Conservation (phyloP, 2,797 vertebrate species). For the Chloroceryle inda region DNA sequence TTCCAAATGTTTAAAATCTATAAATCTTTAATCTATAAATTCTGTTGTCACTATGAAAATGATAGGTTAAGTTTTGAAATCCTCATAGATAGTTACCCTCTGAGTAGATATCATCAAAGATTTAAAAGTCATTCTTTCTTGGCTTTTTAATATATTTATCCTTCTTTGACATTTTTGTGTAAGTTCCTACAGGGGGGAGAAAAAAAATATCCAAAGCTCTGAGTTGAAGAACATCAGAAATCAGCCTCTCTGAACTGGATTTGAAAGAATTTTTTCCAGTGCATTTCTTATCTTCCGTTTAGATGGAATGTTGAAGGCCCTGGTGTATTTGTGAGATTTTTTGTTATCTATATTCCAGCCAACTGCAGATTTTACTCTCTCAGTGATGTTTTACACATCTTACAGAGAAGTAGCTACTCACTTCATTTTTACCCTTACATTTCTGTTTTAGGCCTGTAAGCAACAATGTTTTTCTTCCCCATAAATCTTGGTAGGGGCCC, state of each 20-base stretch:
- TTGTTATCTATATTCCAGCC: not conserved
- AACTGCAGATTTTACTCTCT: not conserved
- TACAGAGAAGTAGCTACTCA: not conserved
- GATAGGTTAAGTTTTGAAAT: conserved; percentile 71
- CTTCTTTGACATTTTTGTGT: conserved; percentile 57
- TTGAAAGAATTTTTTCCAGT: not conserved
- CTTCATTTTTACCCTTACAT: not conserved
- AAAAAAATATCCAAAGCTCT: conserved; percentile 3
- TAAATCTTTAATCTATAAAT: conserved; percentile 76
- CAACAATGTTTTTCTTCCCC: not conserved
- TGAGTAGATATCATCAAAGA: conserved; percentile 73
- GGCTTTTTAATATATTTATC: conserved; percentile 69
- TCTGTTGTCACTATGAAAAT: conserved; percentile 70
- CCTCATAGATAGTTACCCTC: conserved; percentile 68
- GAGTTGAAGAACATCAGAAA: conserved; percentile 45
- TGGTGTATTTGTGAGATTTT: not conserved
- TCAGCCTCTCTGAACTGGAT: conserved; percentile 40
- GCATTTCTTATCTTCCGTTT: not conserved
- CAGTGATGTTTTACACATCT: not conserved
- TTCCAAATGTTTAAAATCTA: conserved; percentile 62
- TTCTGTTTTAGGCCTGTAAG: not conserved
- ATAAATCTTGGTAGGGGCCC: not conserved
- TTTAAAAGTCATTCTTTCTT: conserved; percentile 71
- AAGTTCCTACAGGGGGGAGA: not conserved
- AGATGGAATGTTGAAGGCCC: conserved; percentile 1